phyloP scores from a whole-genome alignment of 2,888 invertebrate species.

The Trilocha varians region DNA sequence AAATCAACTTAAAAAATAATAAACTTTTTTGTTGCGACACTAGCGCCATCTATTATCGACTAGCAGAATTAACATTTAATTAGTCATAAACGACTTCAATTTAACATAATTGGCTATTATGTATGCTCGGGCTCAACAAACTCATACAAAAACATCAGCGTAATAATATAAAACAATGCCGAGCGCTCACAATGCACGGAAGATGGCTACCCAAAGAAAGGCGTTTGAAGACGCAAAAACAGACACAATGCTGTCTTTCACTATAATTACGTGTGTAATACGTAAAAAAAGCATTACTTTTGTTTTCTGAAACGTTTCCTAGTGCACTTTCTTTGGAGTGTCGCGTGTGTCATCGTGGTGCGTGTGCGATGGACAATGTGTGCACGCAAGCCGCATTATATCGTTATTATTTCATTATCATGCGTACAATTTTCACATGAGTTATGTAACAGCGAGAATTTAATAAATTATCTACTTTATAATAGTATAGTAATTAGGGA shows the following conservation, averaged over 20 bases:
- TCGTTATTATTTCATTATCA: no score
- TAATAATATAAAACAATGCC: constrained; percentile 23
- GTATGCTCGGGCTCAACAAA: constrained; percentile 12
- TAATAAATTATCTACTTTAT: no score
- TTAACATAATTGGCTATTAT: constrained; percentile 12
- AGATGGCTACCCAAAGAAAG: constrained; percentile 33
- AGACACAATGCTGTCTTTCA: constrained; percentile 54
- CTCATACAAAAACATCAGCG: constrained; percentile 17
- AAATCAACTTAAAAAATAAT: no score
- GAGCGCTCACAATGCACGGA: constrained; percentile 48
- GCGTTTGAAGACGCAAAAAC: constrained; percentile 32
- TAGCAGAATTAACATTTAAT: constrained; percentile 15
- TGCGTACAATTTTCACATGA: no score
- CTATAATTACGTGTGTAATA: constrained; percentile 46
- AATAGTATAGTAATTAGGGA: no score
- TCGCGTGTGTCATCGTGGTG: background rate
- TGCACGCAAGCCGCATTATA: background rate
- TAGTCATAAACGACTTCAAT: constrained; percentile 14
- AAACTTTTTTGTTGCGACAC: no score
- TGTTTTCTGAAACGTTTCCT: constrained; percentile 60
- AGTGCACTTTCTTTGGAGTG: constrained; percentile 33
- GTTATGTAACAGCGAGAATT: no score
- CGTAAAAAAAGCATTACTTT: constrained; percentile 45
- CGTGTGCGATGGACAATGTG: no score
- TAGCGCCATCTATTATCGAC: constrained; percentile 5